Base-by-base conservation (phyloP, 2,888 invertebrate species). In the Coenonympha glycerion region DNA sequence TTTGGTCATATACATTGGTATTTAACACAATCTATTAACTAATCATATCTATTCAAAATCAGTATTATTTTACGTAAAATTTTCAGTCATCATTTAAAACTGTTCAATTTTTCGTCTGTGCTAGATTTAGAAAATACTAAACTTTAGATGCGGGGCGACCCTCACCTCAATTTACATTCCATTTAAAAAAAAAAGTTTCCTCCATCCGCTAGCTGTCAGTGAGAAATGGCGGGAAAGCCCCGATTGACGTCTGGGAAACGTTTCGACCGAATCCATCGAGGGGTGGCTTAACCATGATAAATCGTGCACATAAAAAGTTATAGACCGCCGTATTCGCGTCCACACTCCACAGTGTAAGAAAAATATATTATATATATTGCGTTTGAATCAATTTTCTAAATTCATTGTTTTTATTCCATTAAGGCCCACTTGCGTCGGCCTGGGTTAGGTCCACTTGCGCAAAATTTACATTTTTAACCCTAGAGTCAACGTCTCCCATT, bases 211-310 rank as follows among this genome's bases (percentile, higher is more conserved):
- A 59, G 58, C 63, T 79, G 83, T 83, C 83, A 76, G 66, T 75
- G 79, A 76, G 70, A 67, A 77, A 81, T 77, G 71, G 78, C 65
- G 73, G 71, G 68, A 66, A 70, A 61, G 60, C 50, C 62, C 59
- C 79, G 81, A 83, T 81, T 79, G 84, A 83, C 83, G 73, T 66
- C 57, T 63, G 66, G 71, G 71, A 67, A 72, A 65, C 58, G 26
- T n/a, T 13, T 30, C 30, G 13, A 30, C 30, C 11, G 51, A 56
- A 30, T 42, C 11, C 30, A 30, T 52, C 47, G 55, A 51, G 51
- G 47, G 58, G 52, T 47, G 54, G 42, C 37, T 49, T 24, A 36
- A 47, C 31, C 45, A 47, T 41, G 54, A 54, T 61, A 57, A 58
- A 28, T 3, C 28, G n/a, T 19, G 36, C 34, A 21, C 18, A 2